phyloP scores from a whole-genome alignment of 2,797 vertebrate species.

The Leucoraja ocellata region DNA sequence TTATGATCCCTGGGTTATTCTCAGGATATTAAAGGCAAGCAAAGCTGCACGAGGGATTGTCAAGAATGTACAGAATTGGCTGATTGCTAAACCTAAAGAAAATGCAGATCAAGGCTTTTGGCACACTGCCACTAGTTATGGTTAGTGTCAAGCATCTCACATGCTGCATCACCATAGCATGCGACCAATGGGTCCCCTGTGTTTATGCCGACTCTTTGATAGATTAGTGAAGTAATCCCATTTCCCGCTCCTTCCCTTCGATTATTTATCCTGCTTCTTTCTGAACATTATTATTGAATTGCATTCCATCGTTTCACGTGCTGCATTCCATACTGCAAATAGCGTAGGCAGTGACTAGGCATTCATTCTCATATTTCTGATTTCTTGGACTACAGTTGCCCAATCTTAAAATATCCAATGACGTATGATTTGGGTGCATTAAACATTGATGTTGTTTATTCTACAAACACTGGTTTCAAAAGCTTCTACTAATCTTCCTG shows the following conservation, averaged over 20 bases:
- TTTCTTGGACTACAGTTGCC: neutral
- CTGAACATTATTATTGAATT: no score
- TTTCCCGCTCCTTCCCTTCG: neutral
- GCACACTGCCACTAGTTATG: neutral
- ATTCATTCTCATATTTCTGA: neutral
- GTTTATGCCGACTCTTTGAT: neutral
- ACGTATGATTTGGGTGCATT: neutral
- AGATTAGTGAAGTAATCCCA: neutral
- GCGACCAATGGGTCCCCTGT: neutral
- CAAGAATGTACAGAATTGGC: neutral
- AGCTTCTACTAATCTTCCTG: neutral
- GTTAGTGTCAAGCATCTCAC: neutral
- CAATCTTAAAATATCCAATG: neutral
- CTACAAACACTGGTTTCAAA: neutral
- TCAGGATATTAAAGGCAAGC: neutral
- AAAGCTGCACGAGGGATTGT: neutral
- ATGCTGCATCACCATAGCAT: neutral
- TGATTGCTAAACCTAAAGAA: neutral
- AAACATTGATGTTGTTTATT: neutral
- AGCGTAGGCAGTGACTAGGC: neutral
- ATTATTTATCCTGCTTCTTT: neutral
- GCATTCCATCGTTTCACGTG: no score
- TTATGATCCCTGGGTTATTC: neutral
- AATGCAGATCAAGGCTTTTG: neutral
- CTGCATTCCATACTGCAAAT: neutral